Conservation (phyloP, 2,888 invertebrate genomes). For the Muscina levida region DNA sequence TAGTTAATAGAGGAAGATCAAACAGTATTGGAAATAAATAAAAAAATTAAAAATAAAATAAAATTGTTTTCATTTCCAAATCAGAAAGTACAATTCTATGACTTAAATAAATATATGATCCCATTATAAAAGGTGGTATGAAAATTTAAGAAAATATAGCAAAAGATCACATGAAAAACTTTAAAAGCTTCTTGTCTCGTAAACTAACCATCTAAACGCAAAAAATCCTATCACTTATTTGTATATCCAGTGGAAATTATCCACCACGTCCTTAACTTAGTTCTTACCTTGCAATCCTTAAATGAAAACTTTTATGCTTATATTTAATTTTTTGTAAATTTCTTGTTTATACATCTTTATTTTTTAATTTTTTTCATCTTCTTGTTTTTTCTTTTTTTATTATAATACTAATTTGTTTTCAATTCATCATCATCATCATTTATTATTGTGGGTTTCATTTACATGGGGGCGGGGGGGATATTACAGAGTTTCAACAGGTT, state of each 20-base stretch:
- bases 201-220: too few relatives aligned
- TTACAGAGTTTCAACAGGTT: conserved; percentile 17
- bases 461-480: conserved; percentile 43
- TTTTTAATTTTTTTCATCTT: conserved; percentile 35
- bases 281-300: too few relatives aligned
- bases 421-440: conserved; percentile 10
- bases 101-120: too few relatives aligned
- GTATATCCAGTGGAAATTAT: too few relatives aligned
- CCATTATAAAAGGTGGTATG: too few relatives aligned
- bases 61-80: too few relatives aligned
- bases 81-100: too few relatives aligned
- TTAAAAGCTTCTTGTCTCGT: too few relatives aligned
- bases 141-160: too few relatives aligned
- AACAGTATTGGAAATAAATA: background rate
- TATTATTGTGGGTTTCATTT: conserved; percentile 55
- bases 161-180: too few relatives aligned
- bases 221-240: too few relatives aligned
- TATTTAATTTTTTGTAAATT: conserved; percentile 31
- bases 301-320: background rate
- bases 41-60: background rate
- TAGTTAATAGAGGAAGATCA: background rate
- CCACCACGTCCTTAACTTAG: too few relatives aligned
- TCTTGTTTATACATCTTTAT: conserved; percentile 55
- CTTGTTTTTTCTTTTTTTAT: conserved; percentile 46
- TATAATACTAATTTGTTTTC: conserved; percentile 53